Conservation (phyloP, 2,888 invertebrate species). For the Dusona sp. region DNA sequence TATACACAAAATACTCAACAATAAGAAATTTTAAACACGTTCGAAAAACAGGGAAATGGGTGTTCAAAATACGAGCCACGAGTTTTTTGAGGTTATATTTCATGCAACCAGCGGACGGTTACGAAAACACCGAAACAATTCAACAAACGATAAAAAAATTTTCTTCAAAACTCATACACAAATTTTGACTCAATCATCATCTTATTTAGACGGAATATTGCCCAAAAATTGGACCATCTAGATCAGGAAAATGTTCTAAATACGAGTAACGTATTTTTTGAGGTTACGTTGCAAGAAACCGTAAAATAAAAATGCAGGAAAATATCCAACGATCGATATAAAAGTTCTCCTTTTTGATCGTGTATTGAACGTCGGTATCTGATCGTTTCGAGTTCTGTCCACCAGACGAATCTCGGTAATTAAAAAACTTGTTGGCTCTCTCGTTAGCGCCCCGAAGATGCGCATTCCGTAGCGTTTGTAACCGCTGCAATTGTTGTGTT, state of each 20-base stretch:
- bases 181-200: no score
- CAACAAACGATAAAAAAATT: neutral
- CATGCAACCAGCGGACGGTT: neutral
- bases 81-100: neutral
- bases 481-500: constrained; percentile 51
- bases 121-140: neutral
- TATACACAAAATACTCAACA: neutral
- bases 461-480: constrained; percentile 54
- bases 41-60: neutral
- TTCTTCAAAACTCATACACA: neutral
- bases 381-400: neutral
- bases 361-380: neutral
- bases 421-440: neutral
- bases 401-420: constrained; percentile 1
- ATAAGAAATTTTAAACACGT: neutral
- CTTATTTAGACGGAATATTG: no score
- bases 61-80: neutral
- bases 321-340: neutral
- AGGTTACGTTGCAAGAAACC: no score
- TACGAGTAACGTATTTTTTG: no score
- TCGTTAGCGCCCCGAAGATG: constrained; percentile 22
- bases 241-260: no score
- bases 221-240: no score
- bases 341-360: neutral
- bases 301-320: no score